phyloP scores from a whole-genome alignment of 2,888 invertebrate species.

The Pyrochroa serraticornis region DNA sequence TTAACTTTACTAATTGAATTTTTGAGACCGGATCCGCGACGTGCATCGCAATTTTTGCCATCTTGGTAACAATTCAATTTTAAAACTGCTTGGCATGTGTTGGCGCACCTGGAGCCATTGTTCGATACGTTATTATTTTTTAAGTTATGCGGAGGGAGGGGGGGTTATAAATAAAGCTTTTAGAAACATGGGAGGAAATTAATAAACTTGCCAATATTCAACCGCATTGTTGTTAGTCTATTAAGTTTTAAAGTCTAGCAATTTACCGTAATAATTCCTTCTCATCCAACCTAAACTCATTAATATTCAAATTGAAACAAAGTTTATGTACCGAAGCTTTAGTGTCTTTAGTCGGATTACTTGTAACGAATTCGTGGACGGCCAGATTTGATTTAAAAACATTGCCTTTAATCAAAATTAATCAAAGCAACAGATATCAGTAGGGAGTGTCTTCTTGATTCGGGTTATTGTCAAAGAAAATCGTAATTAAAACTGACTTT shows the following conservation, averaged over 20 bases:
- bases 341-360: background rate
- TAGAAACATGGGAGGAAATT: background rate
- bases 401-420: no score
- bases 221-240: slow-evolving; percentile 9
- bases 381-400: background rate
- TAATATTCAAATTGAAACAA: slow-evolving; percentile 8
- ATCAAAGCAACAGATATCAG: no score
- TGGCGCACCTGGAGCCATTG: background rate
- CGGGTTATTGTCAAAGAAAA: no score
- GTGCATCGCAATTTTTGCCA: no score
- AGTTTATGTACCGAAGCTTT: slow-evolving; percentile 1
- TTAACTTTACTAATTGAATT: no score
- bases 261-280: slow-evolving; percentile 3
- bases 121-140: slow-evolving; percentile 5
- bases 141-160: background rate
- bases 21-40: no score
- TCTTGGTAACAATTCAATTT: background rate
- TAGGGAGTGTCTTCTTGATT: no score
- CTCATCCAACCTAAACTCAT: slow-evolving; percentile 1
- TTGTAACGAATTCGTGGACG: background rate
- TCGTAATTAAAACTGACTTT: no score
- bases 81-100: background rate
- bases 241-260: slow-evolving; percentile 2
- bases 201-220: background rate
- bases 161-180: slow-evolving; percentile 1